Conservation (phyloP, 2,888 invertebrate species). For the Drosophila maculinotata region DNA sequence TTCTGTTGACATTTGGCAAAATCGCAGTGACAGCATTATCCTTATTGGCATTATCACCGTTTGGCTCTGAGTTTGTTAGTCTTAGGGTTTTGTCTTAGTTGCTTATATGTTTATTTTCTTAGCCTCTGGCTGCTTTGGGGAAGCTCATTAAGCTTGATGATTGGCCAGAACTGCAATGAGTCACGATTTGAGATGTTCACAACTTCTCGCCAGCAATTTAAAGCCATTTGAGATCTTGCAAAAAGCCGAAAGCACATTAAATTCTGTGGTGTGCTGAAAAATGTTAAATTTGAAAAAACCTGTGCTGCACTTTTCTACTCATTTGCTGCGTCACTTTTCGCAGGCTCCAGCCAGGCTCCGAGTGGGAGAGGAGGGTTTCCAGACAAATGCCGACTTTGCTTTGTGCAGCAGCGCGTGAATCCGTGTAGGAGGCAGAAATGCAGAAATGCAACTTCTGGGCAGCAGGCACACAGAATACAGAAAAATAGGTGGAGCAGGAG, state of each 20-base stretch:
- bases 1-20: slow-evolving; percentile 45
- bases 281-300: slow-evolving; percentile 53
- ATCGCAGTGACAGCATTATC: slow-evolving; percentile 65
- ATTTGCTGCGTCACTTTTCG: slow-evolving; percentile 46
- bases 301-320: slow-evolving; percentile 59
- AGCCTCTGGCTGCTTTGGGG: slow-evolving; percentile 2
- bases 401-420: slow-evolving; percentile 81
- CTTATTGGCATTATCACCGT: slow-evolving; percentile 64
- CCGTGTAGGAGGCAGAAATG: slow-evolving; percentile 54
- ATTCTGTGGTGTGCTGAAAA: slow-evolving; percentile 19
- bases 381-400: slow-evolving; percentile 77
- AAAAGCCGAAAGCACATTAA: slow-evolving; percentile 5
- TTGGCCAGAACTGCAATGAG: neutral
- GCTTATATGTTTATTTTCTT: slow-evolving; percentile 27
- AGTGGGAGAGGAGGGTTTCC: slow-evolving; percentile 19
- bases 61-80: slow-evolving; percentile 28
- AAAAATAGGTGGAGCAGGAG: slow-evolving; percentile 33
- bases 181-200: neutral
- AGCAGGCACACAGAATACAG: slow-evolving; percentile 31
- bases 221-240: neutral
- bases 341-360: slow-evolving; percentile 39
- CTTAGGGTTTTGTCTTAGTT: slow-evolving; percentile 28
- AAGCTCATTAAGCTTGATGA: neutral
- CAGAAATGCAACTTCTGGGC: slow-evolving; percentile 69
- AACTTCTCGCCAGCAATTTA: neutral